These are phyloP conservation scores for Lepidurus couesii DNA, from an alignment of 1,140 invertebrate species.

Conservation along the genomic window DNA sequence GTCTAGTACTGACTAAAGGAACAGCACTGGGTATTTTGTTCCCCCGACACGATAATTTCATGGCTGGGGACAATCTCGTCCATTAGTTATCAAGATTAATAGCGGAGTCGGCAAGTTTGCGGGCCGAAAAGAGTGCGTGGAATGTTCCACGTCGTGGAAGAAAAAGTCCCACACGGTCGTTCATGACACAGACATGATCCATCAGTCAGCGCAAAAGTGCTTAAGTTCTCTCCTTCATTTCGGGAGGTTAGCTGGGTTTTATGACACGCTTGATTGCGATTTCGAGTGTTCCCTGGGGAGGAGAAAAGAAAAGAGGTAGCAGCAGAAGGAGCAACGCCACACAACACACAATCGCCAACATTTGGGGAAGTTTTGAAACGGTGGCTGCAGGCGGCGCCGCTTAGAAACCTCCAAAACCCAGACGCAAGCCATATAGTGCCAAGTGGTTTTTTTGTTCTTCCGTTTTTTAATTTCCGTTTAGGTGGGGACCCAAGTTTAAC, in stretches of 20 bases:
- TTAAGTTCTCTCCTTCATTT: conserved; percentile 5
- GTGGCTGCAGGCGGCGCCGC: conserved; percentile 5
- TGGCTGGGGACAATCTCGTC: background rate
- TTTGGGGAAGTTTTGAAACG: background rate
- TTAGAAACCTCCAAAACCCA: background rate
- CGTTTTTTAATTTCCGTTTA: conserved; percentile 10
- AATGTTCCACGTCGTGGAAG: background rate
- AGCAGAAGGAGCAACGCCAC: background rate
- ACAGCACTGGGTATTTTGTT: background rate
- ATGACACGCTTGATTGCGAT: background rate
- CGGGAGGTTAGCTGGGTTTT: background rate
- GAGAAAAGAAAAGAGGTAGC: background rate
- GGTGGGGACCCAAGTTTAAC: background rate
- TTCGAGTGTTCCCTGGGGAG: background rate
- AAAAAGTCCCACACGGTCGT: background rate
- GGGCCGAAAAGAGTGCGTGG: background rate
- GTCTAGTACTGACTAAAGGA: background rate
- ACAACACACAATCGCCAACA: background rate
- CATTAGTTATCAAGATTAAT: conserved; percentile 12
- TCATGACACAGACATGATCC: background rate
- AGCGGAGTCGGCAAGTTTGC: background rate
- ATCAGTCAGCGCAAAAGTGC: background rate
- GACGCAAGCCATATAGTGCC: background rate
- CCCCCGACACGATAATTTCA: background rate
- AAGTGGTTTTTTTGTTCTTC: background rate